Conservation (phyloP, 2,888 invertebrate species). For the Cheilosia vulpina region DNA sequence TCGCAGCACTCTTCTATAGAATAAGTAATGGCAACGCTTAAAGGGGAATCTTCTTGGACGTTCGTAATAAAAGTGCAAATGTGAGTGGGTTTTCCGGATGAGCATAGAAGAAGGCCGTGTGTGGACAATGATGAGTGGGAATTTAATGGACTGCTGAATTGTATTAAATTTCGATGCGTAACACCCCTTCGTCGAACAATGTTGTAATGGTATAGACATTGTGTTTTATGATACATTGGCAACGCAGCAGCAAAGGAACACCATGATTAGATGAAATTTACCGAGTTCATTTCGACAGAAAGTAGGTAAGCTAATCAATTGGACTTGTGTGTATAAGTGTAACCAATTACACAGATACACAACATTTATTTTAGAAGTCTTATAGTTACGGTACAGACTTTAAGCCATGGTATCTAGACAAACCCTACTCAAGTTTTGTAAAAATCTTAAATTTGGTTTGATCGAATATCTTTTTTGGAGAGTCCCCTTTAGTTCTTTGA, state of each 20-base stretch:
- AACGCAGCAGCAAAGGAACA: not conserved
- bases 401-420: too few relatives aligned
- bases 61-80: slow-evolving; percentile 59
- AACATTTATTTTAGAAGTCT: too few relatives aligned
- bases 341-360: too few relatives aligned
- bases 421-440: too few relatives aligned
- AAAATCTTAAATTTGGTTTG: too few relatives aligned
- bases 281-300: too few relatives aligned
- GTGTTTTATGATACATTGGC: slow-evolving; percentile 36
- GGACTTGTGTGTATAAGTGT: too few relatives aligned
- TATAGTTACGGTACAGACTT: too few relatives aligned
- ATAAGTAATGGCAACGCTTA: slow-evolving; percentile 55
- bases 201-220: slow-evolving; percentile 47
- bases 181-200: slow-evolving; percentile 39
- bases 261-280: too few relatives aligned
- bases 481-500: too few relatives aligned
- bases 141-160: slow-evolving; percentile 64
- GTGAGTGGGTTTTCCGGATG: slow-evolving; percentile 25
- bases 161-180: slow-evolving; percentile 55
- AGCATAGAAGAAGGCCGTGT: slow-evolving; percentile 1
- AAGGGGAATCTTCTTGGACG: slow-evolving; percentile 41
- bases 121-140: slow-evolving; percentile 49
- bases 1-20: slow-evolving; percentile 15
- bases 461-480: too few relatives aligned
- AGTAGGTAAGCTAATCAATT: too few relatives aligned